A percentile compares a stretch with the other conserved stretches of the same genome.
These are phyloP conservation scores for Cottus gobio DNA, from an alignment of 2,113 vertebrate species.

Conservation along the genomic window DNA sequence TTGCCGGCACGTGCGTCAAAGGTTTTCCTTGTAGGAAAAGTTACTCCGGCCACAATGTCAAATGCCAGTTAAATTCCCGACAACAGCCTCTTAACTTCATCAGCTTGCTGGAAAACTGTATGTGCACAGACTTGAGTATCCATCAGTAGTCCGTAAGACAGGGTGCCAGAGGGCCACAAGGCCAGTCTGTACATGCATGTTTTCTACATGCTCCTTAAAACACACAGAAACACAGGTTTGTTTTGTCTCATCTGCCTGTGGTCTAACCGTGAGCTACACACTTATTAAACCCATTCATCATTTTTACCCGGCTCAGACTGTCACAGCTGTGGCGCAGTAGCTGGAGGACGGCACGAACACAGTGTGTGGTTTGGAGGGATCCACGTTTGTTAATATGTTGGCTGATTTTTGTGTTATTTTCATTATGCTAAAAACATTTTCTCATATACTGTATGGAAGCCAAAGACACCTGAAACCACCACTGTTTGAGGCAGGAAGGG, in stretches of 20 bases:
- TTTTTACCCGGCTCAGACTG: slow-evolving; percentile 35
- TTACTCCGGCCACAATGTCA: not conserved
- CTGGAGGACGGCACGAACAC: slow-evolving; percentile 32
- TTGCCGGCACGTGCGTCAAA: not conserved
- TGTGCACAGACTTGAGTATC: slow-evolving; percentile 12
- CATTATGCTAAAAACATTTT: not conserved
- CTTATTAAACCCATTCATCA: slow-evolving; percentile 80
- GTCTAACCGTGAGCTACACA: slow-evolving; percentile 71
- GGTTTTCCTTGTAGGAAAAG: not conserved
- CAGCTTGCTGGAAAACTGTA: not conserved
- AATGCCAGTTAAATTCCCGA: not conserved
- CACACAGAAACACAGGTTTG: slow-evolving; percentile 63
- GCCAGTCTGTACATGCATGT: slow-evolving; percentile 71
- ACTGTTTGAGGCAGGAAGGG: not conserved
- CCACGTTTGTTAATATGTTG: slow-evolving; percentile 35
- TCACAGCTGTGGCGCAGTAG: slow-evolving; percentile 36
- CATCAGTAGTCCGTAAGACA: not conserved
- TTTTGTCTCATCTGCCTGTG: slow-evolving; percentile 71
- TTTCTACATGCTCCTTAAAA: slow-evolving; percentile 60
- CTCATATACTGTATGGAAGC: not conserved
- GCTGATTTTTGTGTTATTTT: slow-evolving; percentile 2
- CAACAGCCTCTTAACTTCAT: not conserved
- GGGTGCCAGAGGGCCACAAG: slow-evolving; percentile 30
- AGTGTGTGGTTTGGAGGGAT: slow-evolving; percentile 42
- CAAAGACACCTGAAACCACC: not conserved